Evolutionary conservation across 2,888 invertebrate species (phyloP), one percentile per base, ranked within the genome.

Genomic region (Panopea generosa): DNA sequence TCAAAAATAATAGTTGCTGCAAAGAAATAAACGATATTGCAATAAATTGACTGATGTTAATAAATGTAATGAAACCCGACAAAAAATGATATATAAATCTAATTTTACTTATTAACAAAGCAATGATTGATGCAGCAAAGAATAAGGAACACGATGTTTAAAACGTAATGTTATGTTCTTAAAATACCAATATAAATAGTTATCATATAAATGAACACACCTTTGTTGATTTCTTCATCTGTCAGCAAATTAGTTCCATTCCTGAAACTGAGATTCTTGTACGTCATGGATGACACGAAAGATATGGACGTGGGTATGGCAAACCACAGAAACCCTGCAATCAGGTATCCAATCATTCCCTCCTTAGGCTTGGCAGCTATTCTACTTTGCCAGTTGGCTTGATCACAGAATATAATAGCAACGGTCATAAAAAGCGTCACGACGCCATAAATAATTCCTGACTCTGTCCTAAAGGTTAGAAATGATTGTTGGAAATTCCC

Each of bases 301-400:
- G 86, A 88, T 45, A 91, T 82, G 3, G 89, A 84, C 33, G 90
- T 88, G 7, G 90, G 91, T n/a, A 91, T 85, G 22, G 90, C 88
- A 67, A 90, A 91, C 89, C 90, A 91, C 14, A 90, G 83, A 63
- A 87, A 86, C 6, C 89, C 89, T 7, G 89, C 90, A 20, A 85
- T 83, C 49, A 91, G 82, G 74, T 89, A 91, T 2, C 91, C 91
- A 22, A 88, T 71, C 6, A 91, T 90, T 0, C 91, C 90, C 60
- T 88, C 85, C 14, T 77, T 80, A 20, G 88, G 89, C 65, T 91
- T 91, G n/a, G 90, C 89, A 1, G 91, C 91, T 20, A 91, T 90
- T 1, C 89, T 75, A 60, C 89, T 90, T 78, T 91, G 91, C 91
- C 91, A 91, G 65, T 90, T 89, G 7, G 90, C 90, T 68, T 89